Percentiles rank a stretch among this genome's conserved stretches.
Conservation (phyloP, 2,113 vertebrate species). For the Sorex araneus region DNA sequence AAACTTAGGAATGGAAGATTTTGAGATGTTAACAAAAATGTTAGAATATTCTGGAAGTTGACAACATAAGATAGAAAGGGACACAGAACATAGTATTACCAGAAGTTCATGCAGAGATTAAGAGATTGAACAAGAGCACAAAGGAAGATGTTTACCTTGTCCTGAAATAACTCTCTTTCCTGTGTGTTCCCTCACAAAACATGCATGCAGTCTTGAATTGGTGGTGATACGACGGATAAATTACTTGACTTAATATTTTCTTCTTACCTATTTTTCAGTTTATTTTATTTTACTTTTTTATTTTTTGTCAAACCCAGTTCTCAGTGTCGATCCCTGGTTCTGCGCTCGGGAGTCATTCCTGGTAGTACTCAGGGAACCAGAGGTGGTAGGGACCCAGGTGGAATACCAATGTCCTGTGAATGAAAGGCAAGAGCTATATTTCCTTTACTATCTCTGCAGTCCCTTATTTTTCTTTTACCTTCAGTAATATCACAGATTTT, state of each 20-base stretch:
- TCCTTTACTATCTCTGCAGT: no score
- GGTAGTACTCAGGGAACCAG: no score
- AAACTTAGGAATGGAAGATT: background rate
- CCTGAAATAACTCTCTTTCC: background rate
- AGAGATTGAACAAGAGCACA: background rate
- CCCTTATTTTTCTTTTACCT: no score
- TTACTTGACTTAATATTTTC: background rate
- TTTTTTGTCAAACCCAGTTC: no score
- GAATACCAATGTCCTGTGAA: no score
- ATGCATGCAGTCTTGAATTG: rapidly evolving
- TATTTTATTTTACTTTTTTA: no score
- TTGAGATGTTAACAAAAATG: slow-evolving; percentile 41
- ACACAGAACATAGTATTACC: background rate
- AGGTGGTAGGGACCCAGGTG: no score
- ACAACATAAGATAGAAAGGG: background rate
- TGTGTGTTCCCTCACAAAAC: background rate
- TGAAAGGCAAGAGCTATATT: no score
- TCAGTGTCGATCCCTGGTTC: no score
- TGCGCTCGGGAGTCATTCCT: background rate
- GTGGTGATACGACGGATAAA: background rate
- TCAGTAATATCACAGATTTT: background rate
- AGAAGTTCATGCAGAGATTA: background rate
- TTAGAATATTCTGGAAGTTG: background rate
- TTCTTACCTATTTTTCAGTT: background rate
- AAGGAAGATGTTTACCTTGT: background rate